These are phyloP conservation scores for Tipula confusa DNA, from an alignment of 2,888 invertebrate species.

Conservation along the genomic window DNA sequence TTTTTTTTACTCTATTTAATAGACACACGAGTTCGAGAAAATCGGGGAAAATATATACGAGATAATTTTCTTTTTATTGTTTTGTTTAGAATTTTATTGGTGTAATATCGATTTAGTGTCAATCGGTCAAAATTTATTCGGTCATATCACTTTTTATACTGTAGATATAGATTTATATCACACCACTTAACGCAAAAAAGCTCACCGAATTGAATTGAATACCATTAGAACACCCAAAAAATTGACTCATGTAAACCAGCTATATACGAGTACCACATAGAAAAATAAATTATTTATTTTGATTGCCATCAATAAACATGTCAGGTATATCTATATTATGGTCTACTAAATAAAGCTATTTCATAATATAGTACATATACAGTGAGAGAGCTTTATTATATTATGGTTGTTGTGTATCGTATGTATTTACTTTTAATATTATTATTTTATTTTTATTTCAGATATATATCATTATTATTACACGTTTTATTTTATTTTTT, in stretches of 20 bases:
- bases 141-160: background rate
- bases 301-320: slow-evolving; percentile 20
- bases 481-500: background rate
- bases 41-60: background rate
- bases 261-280: background rate
- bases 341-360: background rate
- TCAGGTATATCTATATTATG: background rate
- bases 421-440: background rate
- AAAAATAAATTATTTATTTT: background rate
- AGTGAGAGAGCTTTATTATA: background rate
- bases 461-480: background rate
- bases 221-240: background rate
- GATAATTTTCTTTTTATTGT: background rate
- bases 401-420: background rate
- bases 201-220: background rate
- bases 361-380: background rate
- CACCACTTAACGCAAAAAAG: background rate
- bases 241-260: background rate
- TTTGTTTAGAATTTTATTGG: background rate
- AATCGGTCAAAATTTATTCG: background rate
- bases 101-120: too few relatives aligned
- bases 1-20: too few relatives aligned
- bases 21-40: background rate
- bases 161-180: background rate
- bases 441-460: background rate